A percentile compares a stretch with the other conserved stretches of the same genome.
Evolutionary conservation across 2,888 invertebrate species (phyloP).

Genomic region (Drosophila longiperda): DNA sequence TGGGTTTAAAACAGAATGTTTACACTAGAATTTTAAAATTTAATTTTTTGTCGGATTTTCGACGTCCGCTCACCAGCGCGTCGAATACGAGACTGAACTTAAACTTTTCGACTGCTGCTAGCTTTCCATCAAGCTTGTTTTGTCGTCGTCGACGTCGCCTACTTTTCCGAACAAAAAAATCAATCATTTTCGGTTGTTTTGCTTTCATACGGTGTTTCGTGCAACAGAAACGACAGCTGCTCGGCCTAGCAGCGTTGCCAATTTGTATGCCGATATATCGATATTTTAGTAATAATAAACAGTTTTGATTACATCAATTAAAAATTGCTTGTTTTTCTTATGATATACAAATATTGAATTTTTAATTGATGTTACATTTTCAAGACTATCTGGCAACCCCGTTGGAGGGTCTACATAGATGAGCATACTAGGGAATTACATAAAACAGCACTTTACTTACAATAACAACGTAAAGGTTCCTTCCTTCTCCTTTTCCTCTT

Average conservation of each 20-base stretch:
- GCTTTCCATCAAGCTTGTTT: conserved; percentile 55
- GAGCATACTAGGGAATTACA: conserved; percentile 61
- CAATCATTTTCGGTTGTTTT: conserved; percentile 80
- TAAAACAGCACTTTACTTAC: conserved; percentile 66
- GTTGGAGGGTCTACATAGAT: conserved; percentile 13
- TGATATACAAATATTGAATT: conserved; percentile 9
- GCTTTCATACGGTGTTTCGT: conserved; percentile 70
- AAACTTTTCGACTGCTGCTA: conserved; percentile 50
- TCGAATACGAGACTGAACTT: conserved; percentile 69
- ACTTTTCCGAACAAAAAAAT: conserved; percentile 79
- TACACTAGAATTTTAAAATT: conserved; percentile 62
- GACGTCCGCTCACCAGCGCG: conserved; percentile 74
- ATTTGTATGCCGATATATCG: conserved; percentile 52
- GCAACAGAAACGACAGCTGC: conserved; percentile 59
- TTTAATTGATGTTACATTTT: conserved; percentile 9
- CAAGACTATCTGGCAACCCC: conserved; percentile 58
- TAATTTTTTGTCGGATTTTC: conserved; percentile 40
- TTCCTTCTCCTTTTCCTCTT: conserved; percentile 28
- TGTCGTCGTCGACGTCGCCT: conserved; percentile 55
- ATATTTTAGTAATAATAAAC: conserved; percentile 30
- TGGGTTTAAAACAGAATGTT: conserved; percentile 51
- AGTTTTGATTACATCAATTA: background rate
- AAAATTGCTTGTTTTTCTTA: background rate
- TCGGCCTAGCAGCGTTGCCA: conserved; percentile 64
- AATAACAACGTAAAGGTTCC: conserved; percentile 54